Evolutionary conservation across 2,113 vertebrate genomes (phyloP), one percentile per base, ranked within the genome.

Genomic region (Bubo scandiacus): DNA sequence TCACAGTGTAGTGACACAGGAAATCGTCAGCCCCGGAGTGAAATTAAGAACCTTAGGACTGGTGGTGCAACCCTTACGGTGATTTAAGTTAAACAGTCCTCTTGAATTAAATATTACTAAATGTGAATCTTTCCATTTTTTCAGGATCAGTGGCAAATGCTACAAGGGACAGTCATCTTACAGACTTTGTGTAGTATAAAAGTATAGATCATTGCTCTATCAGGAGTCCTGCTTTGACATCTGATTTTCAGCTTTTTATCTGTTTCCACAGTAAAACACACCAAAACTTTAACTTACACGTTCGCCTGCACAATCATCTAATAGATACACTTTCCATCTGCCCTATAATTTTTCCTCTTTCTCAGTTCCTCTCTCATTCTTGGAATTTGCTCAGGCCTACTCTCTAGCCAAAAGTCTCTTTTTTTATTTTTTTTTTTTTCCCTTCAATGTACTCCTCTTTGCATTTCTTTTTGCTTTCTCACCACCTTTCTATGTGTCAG

Each of bases 401-500:
- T 77, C 81, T 81, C 58, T 66, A 97, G 86, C 94, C 92, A 95
- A 81, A 84, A 86, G 36, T 51, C 7, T 85, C 19, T 70, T 22
- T 57, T 54, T 22, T 54, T n/a, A n/a, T n/a, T 77, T 77, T 30
- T 54, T 77, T 77, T 30, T 40, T 85, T 65, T 58, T 11, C 11
- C 17, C 38, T 82, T 85, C 84, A 70, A 62, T 93, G 55, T 94
- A 80, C 13, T 94, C 80, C 63, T 92, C 88, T 95, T 65, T 58
- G 81, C 86, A 91, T 95, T 95, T 91, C 92, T 91, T 62, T 89
- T 85, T 97, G 86, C 94, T 97, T 97, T 95, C 94, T 96, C 23
- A 1, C 81, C 94, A 96, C 91, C 95, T 94, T 97, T 91, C 95
- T 87, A 96, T 92, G 94, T 94, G 95, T 97, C 94, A 97, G 96